Percentiles rank a stretch among this genome's conserved stretches.
Evolutionary conservation across 2,113 vertebrate species (phyloP).

Genomic region (Nibea albiflora): DNA sequence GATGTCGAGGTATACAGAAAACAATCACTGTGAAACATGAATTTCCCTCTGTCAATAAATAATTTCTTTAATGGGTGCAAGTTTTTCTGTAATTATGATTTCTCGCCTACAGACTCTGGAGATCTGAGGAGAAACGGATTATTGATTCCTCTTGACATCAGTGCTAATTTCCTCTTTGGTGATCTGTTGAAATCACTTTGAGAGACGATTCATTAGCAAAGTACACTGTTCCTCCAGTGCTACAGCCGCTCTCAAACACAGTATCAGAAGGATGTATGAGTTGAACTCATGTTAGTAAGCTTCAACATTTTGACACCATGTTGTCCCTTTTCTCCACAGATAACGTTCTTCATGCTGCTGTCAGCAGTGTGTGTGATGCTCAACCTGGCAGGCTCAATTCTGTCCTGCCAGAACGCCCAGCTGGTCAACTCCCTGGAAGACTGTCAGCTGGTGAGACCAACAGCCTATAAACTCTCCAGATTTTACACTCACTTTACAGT

Average conservation of each 20-base stretch:
- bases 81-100: slow-evolving; percentile 16
- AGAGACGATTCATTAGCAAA: slow-evolving; percentile 34
- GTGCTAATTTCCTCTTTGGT: slow-evolving; percentile 43
- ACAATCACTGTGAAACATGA: not conserved
- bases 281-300: not conserved
- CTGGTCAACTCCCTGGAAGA: slow-evolving; percentile 94
- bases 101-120: slow-evolving; percentile 12
- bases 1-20: slow-evolving; percentile 6
- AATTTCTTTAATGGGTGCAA: slow-evolving; percentile 23
- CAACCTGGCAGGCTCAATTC: slow-evolving; percentile 97
- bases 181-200: slow-evolving; percentile 29
- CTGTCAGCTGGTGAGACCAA: slow-evolving; percentile 95
- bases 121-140: slow-evolving; percentile 32
- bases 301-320: slow-evolving; percentile 25
- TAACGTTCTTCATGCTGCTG: slow-evolving; percentile 99
- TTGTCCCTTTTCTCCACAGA: slow-evolving; percentile 80
- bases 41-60: slow-evolving; percentile 15
- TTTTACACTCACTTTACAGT: not conserved
- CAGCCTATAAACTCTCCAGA: slow-evolving; percentile 14
- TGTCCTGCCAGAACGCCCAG: slow-evolving; percentile 99
- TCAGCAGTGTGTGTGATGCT: slow-evolving; percentile 99
- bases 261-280: not conserved
- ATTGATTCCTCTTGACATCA: slow-evolving; percentile 60
- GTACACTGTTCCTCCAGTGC: not conserved
- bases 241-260: slow-evolving; percentile 22